Percentiles rank a stretch among this genome's conserved stretches.
Conservation (phyloP, 2,113 vertebrate genomes). For the Chaenogobius annularis region DNA sequence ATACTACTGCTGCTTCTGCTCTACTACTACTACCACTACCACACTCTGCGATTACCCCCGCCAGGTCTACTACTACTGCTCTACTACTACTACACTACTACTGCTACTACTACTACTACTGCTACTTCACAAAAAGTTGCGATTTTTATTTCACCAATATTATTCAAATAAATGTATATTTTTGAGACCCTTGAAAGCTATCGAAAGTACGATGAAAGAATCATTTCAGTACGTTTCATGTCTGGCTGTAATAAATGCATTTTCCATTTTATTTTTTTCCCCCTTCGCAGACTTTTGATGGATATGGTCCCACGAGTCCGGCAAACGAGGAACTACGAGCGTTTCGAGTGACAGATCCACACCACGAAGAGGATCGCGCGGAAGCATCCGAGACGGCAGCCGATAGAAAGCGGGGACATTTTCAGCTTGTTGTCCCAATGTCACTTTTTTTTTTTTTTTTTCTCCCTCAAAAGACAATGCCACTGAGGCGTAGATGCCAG, state of each 20-base stretch:
- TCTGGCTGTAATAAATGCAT: too few species aligned
- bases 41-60: too few species aligned
- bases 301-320: constrained; percentile 91
- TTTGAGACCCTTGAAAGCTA: neutral
- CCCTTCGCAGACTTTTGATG: constrained; percentile 82
- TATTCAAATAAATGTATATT: neutral
- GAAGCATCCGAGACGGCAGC: constrained; percentile 9
- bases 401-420: constrained; percentile 2
- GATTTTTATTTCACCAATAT: neutral
- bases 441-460: too few species aligned
- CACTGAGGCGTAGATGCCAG: constrained; percentile 9
- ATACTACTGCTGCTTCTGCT: too few species aligned
- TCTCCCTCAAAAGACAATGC: constrained; percentile 37
- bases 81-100: too few species aligned
- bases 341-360: constrained; percentile 83
- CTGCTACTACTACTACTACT: too few species aligned
- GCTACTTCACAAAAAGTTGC: too few species aligned
- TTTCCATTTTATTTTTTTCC: neutral
- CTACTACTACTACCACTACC: too few species aligned
- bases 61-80: too few species aligned
- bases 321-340: constrained; percentile 93
- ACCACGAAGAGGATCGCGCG: neutral
- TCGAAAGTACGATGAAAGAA: too few species aligned
- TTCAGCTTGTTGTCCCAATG: neutral
- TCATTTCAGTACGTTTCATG: too few species aligned